phyloP scores from a whole-genome alignment of 2,797 vertebrate genomes.

The Oreochromis mossambicus region DNA sequence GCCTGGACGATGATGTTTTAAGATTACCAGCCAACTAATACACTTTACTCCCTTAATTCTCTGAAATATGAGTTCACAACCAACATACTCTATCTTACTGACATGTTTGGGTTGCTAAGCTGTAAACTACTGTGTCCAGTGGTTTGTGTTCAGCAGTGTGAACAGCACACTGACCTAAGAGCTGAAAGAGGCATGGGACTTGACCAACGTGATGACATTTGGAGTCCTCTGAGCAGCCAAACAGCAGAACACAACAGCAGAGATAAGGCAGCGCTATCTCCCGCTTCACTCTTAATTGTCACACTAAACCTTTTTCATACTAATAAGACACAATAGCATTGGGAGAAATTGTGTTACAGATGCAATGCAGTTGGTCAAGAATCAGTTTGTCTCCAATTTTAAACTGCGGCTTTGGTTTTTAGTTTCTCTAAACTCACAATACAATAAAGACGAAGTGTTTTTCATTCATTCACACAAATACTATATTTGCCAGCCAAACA shows the following conservation, averaged over 20 bases:
- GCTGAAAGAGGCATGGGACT: background rate
- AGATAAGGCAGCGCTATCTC: background rate
- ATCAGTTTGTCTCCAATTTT: background rate
- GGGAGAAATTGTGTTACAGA: background rate
- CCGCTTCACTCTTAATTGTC: background rate
- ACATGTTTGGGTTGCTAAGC: constrained; percentile 8
- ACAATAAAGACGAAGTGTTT: background rate
- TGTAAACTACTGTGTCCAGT: background rate
- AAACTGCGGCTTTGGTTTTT: background rate
- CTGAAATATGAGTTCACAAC: constrained; percentile 25
- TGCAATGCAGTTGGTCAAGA: background rate
- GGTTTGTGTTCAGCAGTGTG: background rate
- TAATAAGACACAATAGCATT: background rate
- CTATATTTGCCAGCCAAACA: background rate
- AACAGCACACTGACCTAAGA: background rate
- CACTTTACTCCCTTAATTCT: constrained; percentile 14
- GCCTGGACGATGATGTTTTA: background rate
- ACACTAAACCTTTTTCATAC: background rate
- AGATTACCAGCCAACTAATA: constrained; percentile 15
- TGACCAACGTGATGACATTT: background rate
- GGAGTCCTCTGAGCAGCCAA: background rate
- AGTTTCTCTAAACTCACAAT: background rate
- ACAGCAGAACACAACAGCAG: background rate
- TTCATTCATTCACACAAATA: background rate
- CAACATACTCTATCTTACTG: background rate